Conservation (phyloP, 2,113 vertebrate genomes). For the Pseudonaja textilis region DNA sequence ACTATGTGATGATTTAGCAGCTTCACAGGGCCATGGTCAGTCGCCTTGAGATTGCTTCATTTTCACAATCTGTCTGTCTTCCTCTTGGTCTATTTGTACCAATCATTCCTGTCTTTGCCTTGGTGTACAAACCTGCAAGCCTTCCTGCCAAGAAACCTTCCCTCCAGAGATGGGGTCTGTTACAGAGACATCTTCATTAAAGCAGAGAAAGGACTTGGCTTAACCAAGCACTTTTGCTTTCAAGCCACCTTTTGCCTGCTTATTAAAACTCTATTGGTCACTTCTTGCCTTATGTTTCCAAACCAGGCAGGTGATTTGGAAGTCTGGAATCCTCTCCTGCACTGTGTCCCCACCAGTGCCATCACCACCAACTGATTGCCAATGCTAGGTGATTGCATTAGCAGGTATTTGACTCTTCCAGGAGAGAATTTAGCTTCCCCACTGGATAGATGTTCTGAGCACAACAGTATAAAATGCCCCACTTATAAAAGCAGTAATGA, state of each 20-base stretch:
- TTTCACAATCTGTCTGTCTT: neutral
- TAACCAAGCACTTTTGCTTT: too few species aligned
- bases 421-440: neutral
- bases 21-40: neutral
- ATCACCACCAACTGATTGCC: neutral
- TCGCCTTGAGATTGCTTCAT: neutral
- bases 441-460: neutral
- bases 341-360: neutral
- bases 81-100: neutral
- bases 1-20: neutral
- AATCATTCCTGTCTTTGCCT: neutral
- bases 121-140: neutral
- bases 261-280: neutral
- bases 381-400: neutral
- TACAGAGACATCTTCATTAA: neutral
- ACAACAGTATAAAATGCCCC: neutral
- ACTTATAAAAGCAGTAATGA: neutral
- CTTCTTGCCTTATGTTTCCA: neutral
- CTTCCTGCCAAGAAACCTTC: neutral
- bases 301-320: neutral
- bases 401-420: neutral
- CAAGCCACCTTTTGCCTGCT: neutral
- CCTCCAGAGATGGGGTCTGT: neutral
- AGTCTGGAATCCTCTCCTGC: neutral
- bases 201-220: neutral